Conservation (phyloP, 1,140 invertebrate genomes). For the Scaptomyza graminum region DNA sequence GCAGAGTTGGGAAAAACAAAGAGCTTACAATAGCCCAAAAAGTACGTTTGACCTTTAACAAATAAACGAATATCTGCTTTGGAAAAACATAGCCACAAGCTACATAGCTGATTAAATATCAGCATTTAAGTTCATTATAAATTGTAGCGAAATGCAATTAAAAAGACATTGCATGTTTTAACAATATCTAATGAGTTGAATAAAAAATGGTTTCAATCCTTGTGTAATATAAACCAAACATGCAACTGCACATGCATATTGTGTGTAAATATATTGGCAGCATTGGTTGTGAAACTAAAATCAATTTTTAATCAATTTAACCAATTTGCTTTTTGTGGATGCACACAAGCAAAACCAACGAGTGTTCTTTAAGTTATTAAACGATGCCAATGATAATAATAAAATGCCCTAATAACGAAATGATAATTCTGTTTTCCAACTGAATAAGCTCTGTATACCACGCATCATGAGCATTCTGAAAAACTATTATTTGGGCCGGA, state of each 20-base stretch:
- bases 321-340: too few relatives aligned
- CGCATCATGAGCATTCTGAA: background rate
- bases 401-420: background rate
- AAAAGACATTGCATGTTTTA: background rate
- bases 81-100: constrained; percentile 23
- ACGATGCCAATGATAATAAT: background rate
- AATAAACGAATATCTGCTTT: too few relatives aligned
- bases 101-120: background rate
- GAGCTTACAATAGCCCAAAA: constrained; percentile 23
- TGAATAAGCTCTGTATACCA: background rate
- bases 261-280: too few relatives aligned
- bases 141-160: background rate
- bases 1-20: background rate
- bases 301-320: background rate
- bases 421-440: background rate
- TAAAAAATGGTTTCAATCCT: background rate
- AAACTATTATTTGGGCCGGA: background rate
- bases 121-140: background rate
- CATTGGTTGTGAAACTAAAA: background rate
- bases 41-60: constrained; percentile 7
- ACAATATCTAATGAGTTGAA: background rate
- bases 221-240: background rate
- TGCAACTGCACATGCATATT: background rate
- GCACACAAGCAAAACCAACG: too few relatives aligned
- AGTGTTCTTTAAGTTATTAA: background rate